Evolutionary conservation across 1,140 invertebrate genomes (phyloP), one percentile per base, ranked within the genome.

Genomic region (Magallana gigas): DNA sequence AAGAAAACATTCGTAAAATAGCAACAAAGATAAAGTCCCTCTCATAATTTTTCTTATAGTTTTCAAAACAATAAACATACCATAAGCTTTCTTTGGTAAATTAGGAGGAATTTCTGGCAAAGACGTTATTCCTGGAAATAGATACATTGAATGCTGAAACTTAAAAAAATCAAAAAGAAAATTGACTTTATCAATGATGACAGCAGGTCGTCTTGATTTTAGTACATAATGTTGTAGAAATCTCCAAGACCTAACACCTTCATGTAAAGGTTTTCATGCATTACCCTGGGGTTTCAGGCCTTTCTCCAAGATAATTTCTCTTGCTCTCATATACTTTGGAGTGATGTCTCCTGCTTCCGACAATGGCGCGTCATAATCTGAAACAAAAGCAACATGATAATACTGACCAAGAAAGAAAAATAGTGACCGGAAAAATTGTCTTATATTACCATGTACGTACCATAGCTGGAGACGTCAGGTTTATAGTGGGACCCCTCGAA

Each of bases 311-410:
- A 95, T 88, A 29, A 93, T 92, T 57, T 95, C 94, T 90, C 94
- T 91, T 9, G 95, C 92, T 58, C 91, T 91, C 57, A 94, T 90
- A 90, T 95, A 95, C 87, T 95, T 95, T 1, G 90, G 83, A 57
- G 94, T 95, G 62, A 94, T 91, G 83, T 94, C 92, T 12, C 95
- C 94, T 29, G 94, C 91, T 94, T 96, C 96, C 6, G 94, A 93
- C 85, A 96, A 87, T 1, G 95, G 91, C 1, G 94, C 93, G 90
- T 94, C 93, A 87, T 94, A 94, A 91, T 94, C 93, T 94, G 48
- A n/a, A 56, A 18, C 14, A 82, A 57, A 8, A 57, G 8, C 5
- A 36, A 80, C 0, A 23, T 29, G 7, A 29, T 80, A 16, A 80
- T 80, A 18, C 4, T 36, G 36, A 3, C 36, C 36, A 36, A 3